Percentiles rank a stretch among this genome's conserved stretches.
Conservation (phyloP, 2,797 vertebrate genomes). For the Eidolon dupreanum region DNA sequence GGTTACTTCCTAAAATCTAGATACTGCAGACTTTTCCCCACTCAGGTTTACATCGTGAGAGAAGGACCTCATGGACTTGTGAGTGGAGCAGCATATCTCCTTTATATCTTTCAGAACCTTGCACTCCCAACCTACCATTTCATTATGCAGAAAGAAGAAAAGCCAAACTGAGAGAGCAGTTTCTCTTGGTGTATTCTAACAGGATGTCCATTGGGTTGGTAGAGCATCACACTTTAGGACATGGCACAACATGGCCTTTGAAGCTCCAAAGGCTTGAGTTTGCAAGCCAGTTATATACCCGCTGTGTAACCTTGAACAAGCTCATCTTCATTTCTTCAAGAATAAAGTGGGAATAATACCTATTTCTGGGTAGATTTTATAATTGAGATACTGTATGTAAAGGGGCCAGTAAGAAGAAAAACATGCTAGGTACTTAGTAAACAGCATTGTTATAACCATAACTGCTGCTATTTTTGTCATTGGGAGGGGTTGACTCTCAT, state of each 20-base stretch:
- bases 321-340: neutral
- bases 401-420: neutral
- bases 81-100: neutral
- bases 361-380: neutral
- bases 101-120: neutral
- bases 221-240: neutral
- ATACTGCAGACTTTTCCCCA: neutral
- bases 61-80: neutral
- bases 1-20: neutral
- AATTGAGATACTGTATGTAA: neutral
- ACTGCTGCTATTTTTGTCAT: neutral
- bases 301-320: neutral
- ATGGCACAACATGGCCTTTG: neutral
- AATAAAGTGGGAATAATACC: neutral
- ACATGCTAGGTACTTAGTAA: neutral
- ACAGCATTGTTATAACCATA: neutral
- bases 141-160: neutral
- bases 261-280: neutral
- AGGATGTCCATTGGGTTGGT: neutral
- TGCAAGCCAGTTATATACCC: neutral
- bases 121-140: neutral
- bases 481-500: neutral
- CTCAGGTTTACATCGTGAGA: neutral
- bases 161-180: neutral
- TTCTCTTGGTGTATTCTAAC: neutral